Conservation (phyloP, 37 sponge, comb jelly and placozoan genomes). For the Lycopodina hypogea region DNA sequence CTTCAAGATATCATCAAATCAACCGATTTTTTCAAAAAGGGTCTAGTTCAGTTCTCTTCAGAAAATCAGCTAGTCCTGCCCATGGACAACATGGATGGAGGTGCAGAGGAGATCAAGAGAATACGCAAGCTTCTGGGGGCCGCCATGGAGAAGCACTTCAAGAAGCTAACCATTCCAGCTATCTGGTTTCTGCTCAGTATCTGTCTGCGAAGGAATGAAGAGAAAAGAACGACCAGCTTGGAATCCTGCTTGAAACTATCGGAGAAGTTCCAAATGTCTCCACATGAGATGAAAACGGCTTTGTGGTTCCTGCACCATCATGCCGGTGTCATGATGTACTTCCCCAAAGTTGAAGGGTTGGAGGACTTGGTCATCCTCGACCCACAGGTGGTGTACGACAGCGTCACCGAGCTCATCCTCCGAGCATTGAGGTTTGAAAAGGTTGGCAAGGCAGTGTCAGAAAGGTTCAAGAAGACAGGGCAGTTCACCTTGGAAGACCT, state of each 20-base stretch:
- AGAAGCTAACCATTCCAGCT: neutral
- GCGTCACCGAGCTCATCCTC: conserved; percentile 5
- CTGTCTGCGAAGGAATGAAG: neutral
- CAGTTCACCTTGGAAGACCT: conserved; percentile 8
- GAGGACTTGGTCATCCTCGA: conserved; percentile 14
- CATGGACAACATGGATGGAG: too few relatives aligned
- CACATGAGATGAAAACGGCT: neutral
- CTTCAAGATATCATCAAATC: too few relatives aligned
- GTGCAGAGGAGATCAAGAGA: too few relatives aligned
- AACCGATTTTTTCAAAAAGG: too few relatives aligned
- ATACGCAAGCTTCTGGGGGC: too few relatives aligned
- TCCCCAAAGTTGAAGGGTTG: neutral
- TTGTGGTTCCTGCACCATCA: conserved; percentile 26
- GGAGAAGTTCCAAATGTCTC: neutral
- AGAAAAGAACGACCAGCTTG: neutral
- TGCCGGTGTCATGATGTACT: conserved; percentile 20
- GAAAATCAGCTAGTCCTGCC: too few relatives aligned
- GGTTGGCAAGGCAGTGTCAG: neutral
- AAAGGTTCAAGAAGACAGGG: neutral
- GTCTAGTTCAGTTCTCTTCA: too few relatives aligned
- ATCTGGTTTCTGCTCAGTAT: conserved; percentile 10
- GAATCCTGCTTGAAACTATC: neutral
- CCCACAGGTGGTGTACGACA: conserved; percentile 12
- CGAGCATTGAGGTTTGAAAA: neutral
- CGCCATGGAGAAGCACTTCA: neutral